Base-by-base conservation (phyloP, 2,888 invertebrate species). In the Diaperis boleti region DNA sequence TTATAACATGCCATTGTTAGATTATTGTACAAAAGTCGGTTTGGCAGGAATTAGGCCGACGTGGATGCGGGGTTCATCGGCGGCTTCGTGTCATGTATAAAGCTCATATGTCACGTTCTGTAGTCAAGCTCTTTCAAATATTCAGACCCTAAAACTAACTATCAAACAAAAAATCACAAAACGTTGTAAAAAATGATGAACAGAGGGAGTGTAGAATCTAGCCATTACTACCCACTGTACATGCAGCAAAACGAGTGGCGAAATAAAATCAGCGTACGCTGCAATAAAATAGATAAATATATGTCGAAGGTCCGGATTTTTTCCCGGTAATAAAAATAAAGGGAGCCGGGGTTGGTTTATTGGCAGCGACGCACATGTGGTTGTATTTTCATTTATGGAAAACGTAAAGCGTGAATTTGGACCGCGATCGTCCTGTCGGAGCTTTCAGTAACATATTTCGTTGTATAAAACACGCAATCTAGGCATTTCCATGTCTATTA, bases 401-500 rank as follows among this genome's bases (percentile, higher is more conserved):
- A 57, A 62, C 33, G 33, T 18, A 55, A 29, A 41, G 39, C 52
- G 59, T 52, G 60, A 61, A 66, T 52, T 65, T 39, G 47, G 52
- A 52, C 15, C 41, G 37, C 55, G 47, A 62, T 44, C 59, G 66
- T 56, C 59, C 35, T 60, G 47, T 14, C 14, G 26, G 31, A 59
- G 44, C 26, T 57, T 54, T 62, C 62, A 60, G 64, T 64, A 70
- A 69, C 70, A 73, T 74, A 75, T 74, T 74, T 73, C 68, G 68
- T 70, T 70, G 68, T 67, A 73, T 69, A 69, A 72, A 75, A 74
- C 74, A 76, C 72, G 75, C 74, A 74, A 74, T 75, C 74, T 71
- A 72, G 71, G 70, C 74, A 72, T 75, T 76, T 76, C 73, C 74
- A 72, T 74, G 74, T 72, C 74, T 72, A 72, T 75, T 74, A 75